These are phyloP conservation scores for Jaculus jaculus DNA, from an alignment of 2,113 vertebrate species.

Conservation along the genomic window DNA sequence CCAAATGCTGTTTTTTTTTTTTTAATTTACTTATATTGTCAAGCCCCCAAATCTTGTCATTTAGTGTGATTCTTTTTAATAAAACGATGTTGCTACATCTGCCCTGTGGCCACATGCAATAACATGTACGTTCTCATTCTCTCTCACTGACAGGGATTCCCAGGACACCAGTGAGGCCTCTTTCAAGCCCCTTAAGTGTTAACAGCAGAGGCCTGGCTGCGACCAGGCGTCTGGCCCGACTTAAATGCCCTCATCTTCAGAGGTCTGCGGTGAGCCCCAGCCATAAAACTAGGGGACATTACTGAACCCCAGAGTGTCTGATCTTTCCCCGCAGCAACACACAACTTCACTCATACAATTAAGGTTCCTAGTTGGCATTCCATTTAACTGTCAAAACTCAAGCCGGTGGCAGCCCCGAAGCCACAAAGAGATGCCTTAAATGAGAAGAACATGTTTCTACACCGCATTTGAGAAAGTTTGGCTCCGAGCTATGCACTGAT, in stretches of 20 bases:
- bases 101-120: not conserved
- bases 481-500: conserved; percentile 36
- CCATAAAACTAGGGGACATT: conserved; percentile 72
- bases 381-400: conserved; percentile 21
- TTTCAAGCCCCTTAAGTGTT: conserved; percentile 67
- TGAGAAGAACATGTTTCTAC: conserved; percentile 39
- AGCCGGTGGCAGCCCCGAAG: conserved; percentile 4
- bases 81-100: not conserved
- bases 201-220: conserved; percentile 74
- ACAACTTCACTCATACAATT: conserved; percentile 16
- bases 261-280: conserved; percentile 64
- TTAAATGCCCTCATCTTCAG: conserved; percentile 17
- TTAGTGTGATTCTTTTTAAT: too few relatives aligned
- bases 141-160: conserved; percentile 67
- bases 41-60: not conserved
- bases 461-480: conserved; percentile 38
- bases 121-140: not conserved
- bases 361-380: conserved; percentile 11
- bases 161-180: conserved; percentile 63
- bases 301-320: conserved; percentile 11
- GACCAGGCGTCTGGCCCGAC: conserved; percentile 60
- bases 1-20: conserved; percentile 4
- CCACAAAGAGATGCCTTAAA: conserved; percentile 36
- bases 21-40: not conserved
- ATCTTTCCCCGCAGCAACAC: not conserved